Conservation (phyloP, 2,888 invertebrate species). For the Cephus pygmeus region DNA sequence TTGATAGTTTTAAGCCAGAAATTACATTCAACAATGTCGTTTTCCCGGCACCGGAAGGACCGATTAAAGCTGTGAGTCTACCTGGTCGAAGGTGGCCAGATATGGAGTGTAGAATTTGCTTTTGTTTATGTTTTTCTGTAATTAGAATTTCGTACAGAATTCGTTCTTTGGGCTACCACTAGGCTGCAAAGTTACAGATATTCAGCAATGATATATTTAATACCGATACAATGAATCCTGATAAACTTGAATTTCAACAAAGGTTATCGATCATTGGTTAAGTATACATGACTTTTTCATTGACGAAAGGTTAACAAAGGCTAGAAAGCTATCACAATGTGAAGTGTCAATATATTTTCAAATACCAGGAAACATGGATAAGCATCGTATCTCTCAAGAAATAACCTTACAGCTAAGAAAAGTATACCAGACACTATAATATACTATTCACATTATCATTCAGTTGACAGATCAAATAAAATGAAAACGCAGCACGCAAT, state of each 20-base stretch:
- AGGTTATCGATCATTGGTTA: neutral
- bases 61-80: conserved; percentile 74
- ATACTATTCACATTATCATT: neutral
- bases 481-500: neutral
- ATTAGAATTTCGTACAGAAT: neutral
- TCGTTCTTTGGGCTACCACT: neutral
- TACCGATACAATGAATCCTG: neutral
- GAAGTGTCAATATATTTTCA: neutral
- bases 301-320: neutral
- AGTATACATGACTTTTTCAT: neutral
- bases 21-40: conserved; percentile 80
- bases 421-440: neutral
- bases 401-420: neutral
- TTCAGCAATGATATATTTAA: no score
- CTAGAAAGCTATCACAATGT: neutral
- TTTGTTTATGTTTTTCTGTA: conserved; percentile 29
- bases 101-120: conserved; percentile 69
- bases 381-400: neutral
- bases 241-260: neutral
- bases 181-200: neutral
- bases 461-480: neutral
- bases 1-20: conserved; percentile 74
- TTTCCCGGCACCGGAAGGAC: conserved; percentile 82
- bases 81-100: conserved; percentile 73
- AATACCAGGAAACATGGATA: neutral